Evolutionary conservation across 2,888 invertebrate species (phyloP).

Genomic region (Rhagonycha fulva): DNA sequence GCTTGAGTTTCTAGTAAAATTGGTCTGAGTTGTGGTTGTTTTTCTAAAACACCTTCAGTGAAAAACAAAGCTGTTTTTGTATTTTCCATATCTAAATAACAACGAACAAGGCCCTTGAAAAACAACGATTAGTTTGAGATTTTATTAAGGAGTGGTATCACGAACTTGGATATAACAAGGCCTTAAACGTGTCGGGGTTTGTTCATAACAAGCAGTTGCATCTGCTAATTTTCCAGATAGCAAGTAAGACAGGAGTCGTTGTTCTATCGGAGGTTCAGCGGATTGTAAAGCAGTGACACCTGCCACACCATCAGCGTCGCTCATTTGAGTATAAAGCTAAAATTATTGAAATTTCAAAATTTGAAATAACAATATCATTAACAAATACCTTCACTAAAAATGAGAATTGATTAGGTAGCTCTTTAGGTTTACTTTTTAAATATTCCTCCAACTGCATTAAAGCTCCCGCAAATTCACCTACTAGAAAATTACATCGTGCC

Average conservation of each 20-base stretch:
- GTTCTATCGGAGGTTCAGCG: slow-evolving; percentile 76
- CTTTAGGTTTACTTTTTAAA: slow-evolving; percentile 62
- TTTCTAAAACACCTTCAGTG: slow-evolving; percentile 68
- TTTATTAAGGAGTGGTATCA: neutral
- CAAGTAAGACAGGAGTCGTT: slow-evolving; percentile 83
- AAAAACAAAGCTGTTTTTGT: slow-evolving; percentile 82
- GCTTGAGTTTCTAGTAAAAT: slow-evolving; percentile 71
- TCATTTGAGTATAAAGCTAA: slow-evolving; percentile 82
- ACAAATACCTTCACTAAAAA: slow-evolving; percentile 61
- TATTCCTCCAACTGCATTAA: slow-evolving; percentile 77
- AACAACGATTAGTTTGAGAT: slow-evolving; percentile 6
- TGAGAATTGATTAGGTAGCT: slow-evolving; percentile 64
- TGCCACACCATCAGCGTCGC: slow-evolving; percentile 89
- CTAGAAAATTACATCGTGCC: slow-evolving; percentile 74
- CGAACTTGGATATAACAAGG: slow-evolving; percentile 54
- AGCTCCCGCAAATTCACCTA: slow-evolving; percentile 75
- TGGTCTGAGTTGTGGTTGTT: slow-evolving; percentile 62
- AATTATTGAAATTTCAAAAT: slow-evolving; percentile 12
- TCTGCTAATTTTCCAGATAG: slow-evolving; percentile 82
- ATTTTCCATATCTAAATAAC: slow-evolving; percentile 85
- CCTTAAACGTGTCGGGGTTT: slow-evolving; percentile 63
- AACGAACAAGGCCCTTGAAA: slow-evolving; percentile 78
- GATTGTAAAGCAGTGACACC: slow-evolving; percentile 78
- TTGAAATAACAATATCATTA: slow-evolving; percentile 29
- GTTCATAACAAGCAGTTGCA: slow-evolving; percentile 87